Conservation (phyloP, 2,888 invertebrate genomes). For the Dynastes hyllus region DNA sequence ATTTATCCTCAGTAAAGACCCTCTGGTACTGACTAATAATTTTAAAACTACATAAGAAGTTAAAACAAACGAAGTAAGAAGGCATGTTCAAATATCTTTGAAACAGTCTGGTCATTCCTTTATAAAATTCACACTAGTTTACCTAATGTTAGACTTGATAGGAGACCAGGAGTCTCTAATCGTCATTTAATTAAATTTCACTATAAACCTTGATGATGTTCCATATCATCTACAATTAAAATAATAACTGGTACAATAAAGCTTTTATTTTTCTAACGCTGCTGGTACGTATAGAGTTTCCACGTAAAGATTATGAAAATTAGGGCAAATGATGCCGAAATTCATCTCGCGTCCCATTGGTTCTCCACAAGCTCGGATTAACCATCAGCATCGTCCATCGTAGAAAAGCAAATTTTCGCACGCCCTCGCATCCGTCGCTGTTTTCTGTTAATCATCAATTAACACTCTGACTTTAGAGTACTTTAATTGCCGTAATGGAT, state of each 20-base stretch:
- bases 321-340: slow-evolving; percentile 6
- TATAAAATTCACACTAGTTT: too few species aligned
- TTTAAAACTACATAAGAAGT: too few species aligned
- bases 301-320: slow-evolving; percentile 14
- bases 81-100: too few species aligned
- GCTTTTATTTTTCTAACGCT: neutral
- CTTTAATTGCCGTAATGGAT: slow-evolving; percentile 61
- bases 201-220: too few species aligned
- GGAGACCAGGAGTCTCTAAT: too few species aligned
- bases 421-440: slow-evolving; percentile 58
- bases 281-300: neutral
- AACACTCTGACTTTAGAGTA: slow-evolving; percentile 61
- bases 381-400: slow-evolving; percentile 12
- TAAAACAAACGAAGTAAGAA: too few species aligned
- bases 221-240: too few species aligned
- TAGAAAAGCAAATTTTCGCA: slow-evolving; percentile 56
- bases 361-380: neutral
- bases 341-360: neutral
- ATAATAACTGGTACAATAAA: neutral
- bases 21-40: too few species aligned
- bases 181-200: too few species aligned
- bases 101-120: too few species aligned
- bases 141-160: too few species aligned
- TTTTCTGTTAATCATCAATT: slow-evolving; percentile 61
- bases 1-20: too few species aligned